Conservation (phyloP, 2,797 vertebrate genomes). For the Rhinichthys osculus region DNA sequence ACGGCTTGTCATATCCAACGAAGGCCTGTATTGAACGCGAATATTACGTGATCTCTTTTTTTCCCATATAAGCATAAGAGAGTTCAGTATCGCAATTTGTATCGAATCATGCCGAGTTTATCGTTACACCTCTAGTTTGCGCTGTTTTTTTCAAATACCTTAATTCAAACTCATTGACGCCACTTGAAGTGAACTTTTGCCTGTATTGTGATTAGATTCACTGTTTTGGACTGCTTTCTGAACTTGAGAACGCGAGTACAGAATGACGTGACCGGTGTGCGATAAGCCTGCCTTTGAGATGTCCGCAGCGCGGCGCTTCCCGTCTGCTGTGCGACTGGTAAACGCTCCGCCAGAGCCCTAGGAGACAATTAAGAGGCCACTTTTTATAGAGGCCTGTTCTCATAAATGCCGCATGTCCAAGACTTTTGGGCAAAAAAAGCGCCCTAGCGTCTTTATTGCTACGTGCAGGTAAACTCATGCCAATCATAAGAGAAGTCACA, state of each 20-base stretch:
- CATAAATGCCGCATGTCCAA: neutral
- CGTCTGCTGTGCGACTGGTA: conserved; percentile 7
- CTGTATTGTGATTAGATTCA: neutral
- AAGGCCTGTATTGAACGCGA: too few species aligned
- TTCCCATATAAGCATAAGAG: too few species aligned
- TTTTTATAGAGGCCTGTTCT: neutral
- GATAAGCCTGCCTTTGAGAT: conserved; percentile 9
- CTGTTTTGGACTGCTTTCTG: neutral
- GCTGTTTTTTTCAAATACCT: neutral
- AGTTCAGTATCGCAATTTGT: too few species aligned
- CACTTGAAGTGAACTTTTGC: neutral
- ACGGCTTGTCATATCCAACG: too few species aligned
- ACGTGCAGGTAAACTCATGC: neutral
- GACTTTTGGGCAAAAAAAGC: neutral
- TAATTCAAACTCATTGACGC: neutral
- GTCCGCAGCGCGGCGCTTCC: neutral
- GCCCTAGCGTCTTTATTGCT: neutral
- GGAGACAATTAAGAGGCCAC: conserved; percentile 12
- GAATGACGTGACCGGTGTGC: conserved; percentile 14
- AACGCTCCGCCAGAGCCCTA: conserved; percentile 11
- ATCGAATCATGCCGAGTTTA: too few species aligned
- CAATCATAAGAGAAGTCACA: neutral
- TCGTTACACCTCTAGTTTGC: too few species aligned
- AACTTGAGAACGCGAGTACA: neutral
- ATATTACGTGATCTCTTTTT: too few species aligned